Percentiles rank a stretch among this genome's conserved stretches.
phyloP scores from a whole-genome alignment of 2,797 vertebrate species.

The Geotrypetes seraphini region DNA sequence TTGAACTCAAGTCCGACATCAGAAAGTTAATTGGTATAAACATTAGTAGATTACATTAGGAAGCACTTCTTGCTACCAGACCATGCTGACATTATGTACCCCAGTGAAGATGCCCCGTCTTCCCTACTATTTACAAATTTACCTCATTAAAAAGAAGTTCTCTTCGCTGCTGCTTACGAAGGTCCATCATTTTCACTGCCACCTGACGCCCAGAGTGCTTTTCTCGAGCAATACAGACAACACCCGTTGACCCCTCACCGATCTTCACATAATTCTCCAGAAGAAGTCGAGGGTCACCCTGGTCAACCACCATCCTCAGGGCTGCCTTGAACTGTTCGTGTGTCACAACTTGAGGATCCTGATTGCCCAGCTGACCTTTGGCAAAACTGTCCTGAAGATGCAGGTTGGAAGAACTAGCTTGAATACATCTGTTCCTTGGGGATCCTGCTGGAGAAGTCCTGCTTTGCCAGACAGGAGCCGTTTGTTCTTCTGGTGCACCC shows the following conservation, averaged over 20 bases:
- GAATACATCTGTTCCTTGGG: constrained; percentile 77
- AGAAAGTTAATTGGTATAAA: too few species aligned
- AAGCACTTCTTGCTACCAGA: background rate
- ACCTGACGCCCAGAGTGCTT: constrained; percentile 90
- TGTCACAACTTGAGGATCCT: constrained; percentile 83
- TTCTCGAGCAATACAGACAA: constrained; percentile 91
- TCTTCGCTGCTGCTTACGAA: constrained; percentile 89
- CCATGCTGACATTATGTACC: accelerated
- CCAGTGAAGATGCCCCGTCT: background rate
- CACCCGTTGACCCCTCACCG: constrained; percentile 90
- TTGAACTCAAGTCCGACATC: too few species aligned
- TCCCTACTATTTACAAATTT: background rate
- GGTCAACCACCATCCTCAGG: constrained; percentile 95
- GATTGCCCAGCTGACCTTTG: constrained; percentile 47
- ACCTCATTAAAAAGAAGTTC: constrained; percentile 98
- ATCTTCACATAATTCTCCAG: constrained; percentile 96
- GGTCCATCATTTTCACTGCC: constrained; percentile 98
- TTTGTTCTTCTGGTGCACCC: constrained; percentile 41
- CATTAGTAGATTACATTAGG: too few species aligned
- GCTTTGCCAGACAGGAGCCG: constrained; percentile 51
- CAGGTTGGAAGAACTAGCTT: constrained; percentile 83
- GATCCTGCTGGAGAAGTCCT: constrained; percentile 84
- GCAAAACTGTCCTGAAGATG: constrained; percentile 63
- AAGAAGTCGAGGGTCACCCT: constrained; percentile 83
- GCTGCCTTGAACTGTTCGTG: constrained; percentile 97